Base-by-base conservation (phyloP, 2,113 vertebrate species). In the Pogonocichla stellata region DNA sequence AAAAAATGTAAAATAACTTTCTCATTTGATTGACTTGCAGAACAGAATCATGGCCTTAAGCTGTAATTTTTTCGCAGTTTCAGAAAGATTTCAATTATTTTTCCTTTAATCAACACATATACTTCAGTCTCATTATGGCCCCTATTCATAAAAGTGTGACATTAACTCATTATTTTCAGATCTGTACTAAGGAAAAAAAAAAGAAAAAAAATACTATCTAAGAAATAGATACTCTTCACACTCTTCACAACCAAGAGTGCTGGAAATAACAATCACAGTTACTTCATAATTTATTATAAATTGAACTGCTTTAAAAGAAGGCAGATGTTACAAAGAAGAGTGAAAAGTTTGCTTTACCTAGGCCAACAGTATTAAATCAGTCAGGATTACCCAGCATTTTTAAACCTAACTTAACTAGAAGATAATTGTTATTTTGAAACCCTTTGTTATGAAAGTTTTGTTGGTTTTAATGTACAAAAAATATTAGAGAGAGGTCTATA, bases 131-230 rank as follows among this genome's bases (percentile, higher is more conserved):
- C 53, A 84, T 92, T 94, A 75, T 50, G 45, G 51, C 4, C n/a
- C 16, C 43, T 86, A 73, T 58, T 78, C 72, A 78, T 36, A 92
- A 83, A 96, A 86, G 31, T 88, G 40, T 53, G 61, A 92, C 25
- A 3, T 60, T 70, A 83, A 54, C 60, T 88, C 64, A 74, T 92
- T 93, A 78, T 94, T 94, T 96, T 86, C 73, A 77, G 71, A 80
- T 45, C 26, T 74, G 43, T 42, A 70, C 25, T 19, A 53, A 62
- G 14, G 12, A 2, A 3, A 14, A 86, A 87, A 85, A 88, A n/a
- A 34, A 9, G 0, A 0, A 1, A 7, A 19, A n/a, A 40, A 51
- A 12, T 4, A 24, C 33, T 82, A 20, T 38, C 47, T 48, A 74
- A 87, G 51, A 94, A 93, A 94, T 31, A n/a, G n/a, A n/a, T n/a